A percentile compares a stretch with the other conserved stretches of the same genome.
These are phyloP conservation scores for Coracopsis vasa DNA, from an alignment of 2,113 vertebrate genomes.

Conservation along the genomic window DNA sequence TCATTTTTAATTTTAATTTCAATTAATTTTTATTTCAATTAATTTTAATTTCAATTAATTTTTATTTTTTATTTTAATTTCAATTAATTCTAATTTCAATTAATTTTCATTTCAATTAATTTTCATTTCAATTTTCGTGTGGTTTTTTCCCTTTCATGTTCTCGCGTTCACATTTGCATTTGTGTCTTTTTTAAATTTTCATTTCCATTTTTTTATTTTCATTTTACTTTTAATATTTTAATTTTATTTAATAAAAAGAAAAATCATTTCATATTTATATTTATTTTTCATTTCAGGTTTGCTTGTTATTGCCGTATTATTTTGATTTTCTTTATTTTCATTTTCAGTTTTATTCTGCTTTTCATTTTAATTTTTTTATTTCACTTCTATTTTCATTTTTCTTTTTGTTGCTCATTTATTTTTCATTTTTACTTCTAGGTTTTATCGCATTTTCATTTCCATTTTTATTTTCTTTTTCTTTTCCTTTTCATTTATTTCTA, in stretches of 20 bases:
- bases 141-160: background rate
- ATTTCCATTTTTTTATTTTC: background rate
- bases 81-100: rapidly evolving
- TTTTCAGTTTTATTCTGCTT: background rate
- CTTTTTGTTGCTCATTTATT: too few relatives aligned
- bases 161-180: background rate
- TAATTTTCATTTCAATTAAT: rapidly evolving
- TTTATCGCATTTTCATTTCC: background rate
- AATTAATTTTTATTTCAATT: rapidly evolving
- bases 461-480: background rate
- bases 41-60: rapidly evolving
- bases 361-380: background rate
- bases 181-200: too few relatives aligned
- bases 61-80: too few relatives aligned
- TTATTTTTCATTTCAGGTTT: background rate
- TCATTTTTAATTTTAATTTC: too few relatives aligned
- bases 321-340: background rate
- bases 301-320: too few relatives aligned
- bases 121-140: background rate
- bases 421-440: background rate
- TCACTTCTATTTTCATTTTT: background rate
- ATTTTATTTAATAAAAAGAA: background rate
- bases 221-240: too few relatives aligned
- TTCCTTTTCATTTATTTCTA: background rate
- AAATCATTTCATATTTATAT: background rate